A percentile compares a stretch with the other conserved stretches of the same genome.
Evolutionary conservation across 2,113 vertebrate species (phyloP).

Genomic region (Muntiacus reevesi): DNA sequence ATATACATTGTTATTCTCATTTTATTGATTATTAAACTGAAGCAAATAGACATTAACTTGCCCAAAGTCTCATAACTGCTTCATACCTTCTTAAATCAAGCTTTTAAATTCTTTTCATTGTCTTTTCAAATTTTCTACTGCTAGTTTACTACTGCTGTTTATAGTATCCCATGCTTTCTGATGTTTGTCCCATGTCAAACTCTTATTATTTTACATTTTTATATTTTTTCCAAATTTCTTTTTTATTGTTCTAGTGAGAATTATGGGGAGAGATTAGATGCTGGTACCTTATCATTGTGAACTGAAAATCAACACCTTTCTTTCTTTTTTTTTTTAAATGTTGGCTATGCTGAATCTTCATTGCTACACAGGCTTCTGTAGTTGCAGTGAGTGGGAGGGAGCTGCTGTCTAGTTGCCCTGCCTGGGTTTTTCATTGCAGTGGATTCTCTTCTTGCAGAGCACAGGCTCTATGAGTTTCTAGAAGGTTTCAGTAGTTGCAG

Average conservation of each 20-base stretch:
- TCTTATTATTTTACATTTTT: background rate
- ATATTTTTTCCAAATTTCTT: conserved; percentile 12
- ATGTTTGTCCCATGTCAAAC: background rate
- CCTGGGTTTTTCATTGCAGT: background rate
- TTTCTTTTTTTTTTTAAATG: background rate
- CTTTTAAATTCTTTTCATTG: background rate
- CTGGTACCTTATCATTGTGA: background rate
- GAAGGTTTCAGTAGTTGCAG: background rate
- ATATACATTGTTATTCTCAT: background rate
- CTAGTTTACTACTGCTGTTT: background rate
- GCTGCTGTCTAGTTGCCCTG: background rate
- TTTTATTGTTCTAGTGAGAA: conserved; percentile 15
- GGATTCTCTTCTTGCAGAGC: background rate
- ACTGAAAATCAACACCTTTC: conserved; percentile 2
- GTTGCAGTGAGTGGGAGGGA: background rate
- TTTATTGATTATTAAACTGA: conserved; percentile 4
- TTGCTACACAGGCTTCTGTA: background rate
- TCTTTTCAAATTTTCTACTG: background rate
- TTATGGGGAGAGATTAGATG: background rate
- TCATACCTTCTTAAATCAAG: background rate
- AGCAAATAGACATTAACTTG: background rate
- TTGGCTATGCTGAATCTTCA: background rate
- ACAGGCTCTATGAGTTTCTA: background rate
- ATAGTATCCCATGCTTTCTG: background rate
- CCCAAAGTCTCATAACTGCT: background rate